A percentile compares a stretch with the other conserved stretches of the same genome.
Conservation (phyloP, 2,888 invertebrate genomes). For the Heliconius ethilla region DNA sequence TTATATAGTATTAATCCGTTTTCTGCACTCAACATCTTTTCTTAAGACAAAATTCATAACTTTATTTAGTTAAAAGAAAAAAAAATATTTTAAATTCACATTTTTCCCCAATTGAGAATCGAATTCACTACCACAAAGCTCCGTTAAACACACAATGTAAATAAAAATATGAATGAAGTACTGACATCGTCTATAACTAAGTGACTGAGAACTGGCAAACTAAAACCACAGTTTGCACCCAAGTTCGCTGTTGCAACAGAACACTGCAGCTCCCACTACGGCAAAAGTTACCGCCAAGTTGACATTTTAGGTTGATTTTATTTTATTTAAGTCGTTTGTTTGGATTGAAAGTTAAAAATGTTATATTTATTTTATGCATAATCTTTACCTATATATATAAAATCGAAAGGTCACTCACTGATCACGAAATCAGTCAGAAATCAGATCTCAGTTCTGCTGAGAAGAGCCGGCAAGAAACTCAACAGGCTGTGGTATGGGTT, state of each 20-base stretch:
- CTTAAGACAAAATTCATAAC: background rate
- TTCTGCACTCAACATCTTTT: no score
- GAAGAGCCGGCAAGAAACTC: no score
- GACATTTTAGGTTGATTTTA: slow-evolving; percentile 42
- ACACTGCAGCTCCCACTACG: slow-evolving; percentile 40
- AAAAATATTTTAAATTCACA: background rate
- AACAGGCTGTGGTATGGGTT: background rate
- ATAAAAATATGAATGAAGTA: slow-evolving; percentile 3
- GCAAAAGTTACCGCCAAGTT: slow-evolving; percentile 40
- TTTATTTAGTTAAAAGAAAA: background rate
- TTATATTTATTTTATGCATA: background rate
- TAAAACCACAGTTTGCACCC: slow-evolving; percentile 40
- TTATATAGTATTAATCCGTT: no score
- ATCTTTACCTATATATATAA: no score
- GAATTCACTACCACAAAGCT: background rate
- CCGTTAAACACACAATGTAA: background rate
- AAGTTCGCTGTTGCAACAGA: slow-evolving; percentile 39
- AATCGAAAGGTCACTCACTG: no score
- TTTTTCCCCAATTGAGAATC: background rate
- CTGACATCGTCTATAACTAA: slow-evolving; percentile 23
- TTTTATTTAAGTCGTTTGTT: slow-evolving; percentile 34
- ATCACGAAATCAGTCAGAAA: no score
- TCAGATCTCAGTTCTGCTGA: no score
- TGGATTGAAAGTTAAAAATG: slow-evolving; percentile 12
- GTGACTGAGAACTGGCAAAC: slow-evolving; percentile 24